phyloP scores from a whole-genome alignment of 2,888 invertebrate species.

The Dasypogon diadema region DNA sequence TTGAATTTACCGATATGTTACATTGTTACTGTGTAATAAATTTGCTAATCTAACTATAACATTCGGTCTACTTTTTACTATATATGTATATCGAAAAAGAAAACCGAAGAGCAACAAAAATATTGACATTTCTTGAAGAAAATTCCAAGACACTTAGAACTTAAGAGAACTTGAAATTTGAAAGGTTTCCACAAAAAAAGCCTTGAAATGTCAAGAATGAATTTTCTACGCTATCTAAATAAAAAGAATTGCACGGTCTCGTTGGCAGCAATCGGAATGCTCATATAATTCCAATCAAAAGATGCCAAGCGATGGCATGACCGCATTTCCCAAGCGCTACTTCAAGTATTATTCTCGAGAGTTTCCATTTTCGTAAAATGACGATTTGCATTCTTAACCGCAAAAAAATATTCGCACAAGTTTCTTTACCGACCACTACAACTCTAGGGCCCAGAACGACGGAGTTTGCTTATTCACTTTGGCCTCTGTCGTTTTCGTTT shows the following conservation, averaged over 20 bases:
- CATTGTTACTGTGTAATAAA: too few species aligned
- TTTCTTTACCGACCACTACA: not conserved
- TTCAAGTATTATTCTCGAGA: conserved; percentile 32
- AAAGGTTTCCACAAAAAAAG: not conserved
- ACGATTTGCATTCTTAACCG: conserved; percentile 36
- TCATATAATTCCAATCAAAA: conserved; percentile 12
- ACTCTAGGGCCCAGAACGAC: not conserved
- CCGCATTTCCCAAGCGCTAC: conserved; percentile 15
- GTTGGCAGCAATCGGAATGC: not conserved
- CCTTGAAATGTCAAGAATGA: not conserved
- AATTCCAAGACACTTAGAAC: not conserved
- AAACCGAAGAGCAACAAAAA: too few species aligned
- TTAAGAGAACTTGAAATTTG: not conserved
- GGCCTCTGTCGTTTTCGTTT: not conserved
- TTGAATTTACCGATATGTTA: too few species aligned
- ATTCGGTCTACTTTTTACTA: too few species aligned
- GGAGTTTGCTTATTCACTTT: conserved; percentile 33
- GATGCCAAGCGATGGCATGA: not conserved
- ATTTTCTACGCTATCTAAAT: not conserved
- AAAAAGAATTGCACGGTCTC: not conserved
- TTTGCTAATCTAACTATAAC: too few species aligned
- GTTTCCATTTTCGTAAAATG: conserved; percentile 24
- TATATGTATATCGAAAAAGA: too few species aligned
- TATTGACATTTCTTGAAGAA: not conserved
- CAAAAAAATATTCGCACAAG: conserved; percentile 20